Percentiles rank a stretch among this genome's conserved stretches.
Conservation (phyloP, 2,113 vertebrate species). For the Bufo bufo region DNA sequence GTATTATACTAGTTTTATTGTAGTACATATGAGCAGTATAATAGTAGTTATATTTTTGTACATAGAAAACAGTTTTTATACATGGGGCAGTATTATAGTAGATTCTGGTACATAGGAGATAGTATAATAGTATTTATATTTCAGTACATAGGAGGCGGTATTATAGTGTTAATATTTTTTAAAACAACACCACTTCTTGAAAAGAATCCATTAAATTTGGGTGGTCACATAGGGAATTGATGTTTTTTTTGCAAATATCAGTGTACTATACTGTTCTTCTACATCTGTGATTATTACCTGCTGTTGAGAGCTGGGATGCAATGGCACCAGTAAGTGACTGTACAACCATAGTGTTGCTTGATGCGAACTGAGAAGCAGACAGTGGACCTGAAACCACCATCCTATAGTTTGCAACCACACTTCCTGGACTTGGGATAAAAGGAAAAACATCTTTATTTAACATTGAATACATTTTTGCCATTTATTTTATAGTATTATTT, state of each 20-base stretch:
- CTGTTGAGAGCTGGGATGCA: constrained; percentile 22
- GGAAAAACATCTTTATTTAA: background rate
- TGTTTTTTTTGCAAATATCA: too few relatives aligned
- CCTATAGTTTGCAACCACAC: constrained; percentile 3
- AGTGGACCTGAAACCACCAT: background rate
- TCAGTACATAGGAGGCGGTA: background rate
- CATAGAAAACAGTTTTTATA: background rate
- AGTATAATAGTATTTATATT: background rate
- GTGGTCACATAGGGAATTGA: too few relatives aligned
- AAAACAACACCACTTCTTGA: too few relatives aligned
- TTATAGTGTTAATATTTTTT: background rate
- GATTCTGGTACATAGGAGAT: background rate
- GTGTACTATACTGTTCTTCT: too few relatives aligned
- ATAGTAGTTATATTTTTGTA: background rate
- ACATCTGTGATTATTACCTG: constrained; percentile 7
- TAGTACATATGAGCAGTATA: background rate
- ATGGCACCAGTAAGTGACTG: background rate
- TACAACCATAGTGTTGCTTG: background rate
- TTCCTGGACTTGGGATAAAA: constrained; percentile 26
- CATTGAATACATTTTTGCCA: background rate
- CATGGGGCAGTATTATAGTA: background rate
- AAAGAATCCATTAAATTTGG: too few relatives aligned
- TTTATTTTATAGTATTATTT: background rate
- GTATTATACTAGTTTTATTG: background rate
- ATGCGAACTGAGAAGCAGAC: background rate